A percentile compares a stretch with the other conserved stretches of the same genome.
Evolutionary conservation across 1,140 invertebrate species (phyloP).

Genomic region (Cotesia vestalis): DNA sequence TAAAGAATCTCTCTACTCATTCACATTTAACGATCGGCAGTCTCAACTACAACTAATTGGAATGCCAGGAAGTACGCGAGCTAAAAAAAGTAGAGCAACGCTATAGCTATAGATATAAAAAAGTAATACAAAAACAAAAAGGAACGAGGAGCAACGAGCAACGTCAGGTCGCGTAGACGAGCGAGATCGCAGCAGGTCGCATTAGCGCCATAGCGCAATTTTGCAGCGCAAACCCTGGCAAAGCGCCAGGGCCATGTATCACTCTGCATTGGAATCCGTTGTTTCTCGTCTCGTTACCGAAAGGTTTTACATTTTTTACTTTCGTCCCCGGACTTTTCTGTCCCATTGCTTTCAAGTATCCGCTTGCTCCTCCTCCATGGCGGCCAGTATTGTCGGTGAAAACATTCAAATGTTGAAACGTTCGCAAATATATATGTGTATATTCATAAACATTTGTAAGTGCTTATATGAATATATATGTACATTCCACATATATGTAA

Average conservation of each 20-base stretch:
- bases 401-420: too few relatives aligned
- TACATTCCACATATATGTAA: too few relatives aligned
- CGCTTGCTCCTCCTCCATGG: background rate
- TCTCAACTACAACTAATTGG: slow-evolving; percentile 34
- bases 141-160: slow-evolving; percentile 24
- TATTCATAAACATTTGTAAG: too few relatives aligned
- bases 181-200: slow-evolving; percentile 47
- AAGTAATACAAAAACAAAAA: slow-evolving; percentile 32
- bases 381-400: too few relatives aligned
- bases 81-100: background rate
- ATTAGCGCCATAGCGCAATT: slow-evolving; percentile 55
- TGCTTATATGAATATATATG: too few relatives aligned
- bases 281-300: slow-evolving; percentile 57
- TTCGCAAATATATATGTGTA: too few relatives aligned
- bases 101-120: background rate
- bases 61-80: slow-evolving; percentile 25
- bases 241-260: slow-evolving; percentile 54
- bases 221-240: slow-evolving; percentile 55
- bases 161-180: slow-evolving; percentile 48
- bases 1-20: background rate
- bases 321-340: slow-evolving; percentile 29
- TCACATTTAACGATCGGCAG: slow-evolving; percentile 2
- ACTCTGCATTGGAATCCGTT: slow-evolving; percentile 57
- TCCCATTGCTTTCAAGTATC: background rate
- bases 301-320: slow-evolving; percentile 49